A percentile compares a stretch with the other conserved stretches of the same genome.
Conservation (phyloP, 2,113 vertebrate species). For the Chunga burmeisteri region DNA sequence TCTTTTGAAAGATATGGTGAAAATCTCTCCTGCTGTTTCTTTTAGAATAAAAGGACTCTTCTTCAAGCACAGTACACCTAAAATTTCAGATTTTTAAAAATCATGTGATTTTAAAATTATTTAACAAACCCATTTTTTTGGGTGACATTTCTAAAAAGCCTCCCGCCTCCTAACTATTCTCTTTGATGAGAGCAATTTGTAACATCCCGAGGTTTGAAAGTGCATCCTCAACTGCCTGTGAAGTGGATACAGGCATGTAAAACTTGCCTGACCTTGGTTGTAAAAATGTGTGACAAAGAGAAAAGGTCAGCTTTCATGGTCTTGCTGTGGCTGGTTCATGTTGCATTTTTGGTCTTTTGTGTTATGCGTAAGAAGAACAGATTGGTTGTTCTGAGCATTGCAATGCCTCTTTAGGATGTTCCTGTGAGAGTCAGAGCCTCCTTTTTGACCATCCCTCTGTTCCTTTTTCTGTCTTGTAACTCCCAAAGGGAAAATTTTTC, state of each 20-base stretch:
- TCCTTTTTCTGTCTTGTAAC: not conserved
- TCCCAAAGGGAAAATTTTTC: not conserved
- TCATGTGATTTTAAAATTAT: not conserved
- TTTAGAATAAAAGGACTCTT: not conserved
- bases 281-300: not conserved
- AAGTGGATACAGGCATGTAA: not conserved
- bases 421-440: not conserved
- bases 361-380: not conserved
- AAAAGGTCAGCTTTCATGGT: not conserved
- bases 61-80: not conserved
- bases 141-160: not conserved
- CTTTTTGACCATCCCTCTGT: not conserved
- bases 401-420: not conserved
- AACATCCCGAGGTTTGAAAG: not conserved
- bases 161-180: not conserved
- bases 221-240: not conserved
- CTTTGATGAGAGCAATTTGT: not conserved
- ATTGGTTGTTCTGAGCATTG: not conserved
- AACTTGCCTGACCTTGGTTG: not conserved
- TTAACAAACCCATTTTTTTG: not conserved
- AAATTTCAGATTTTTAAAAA: not conserved
- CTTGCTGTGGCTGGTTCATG: not conserved
- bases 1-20: not conserved
- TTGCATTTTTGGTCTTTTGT: not conserved
- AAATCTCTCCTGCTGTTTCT: not conserved